A percentile compares a stretch with the other conserved stretches of the same genome.
Conservation (phyloP, 2,797 vertebrate species). For the Heliangelus exortis region DNA sequence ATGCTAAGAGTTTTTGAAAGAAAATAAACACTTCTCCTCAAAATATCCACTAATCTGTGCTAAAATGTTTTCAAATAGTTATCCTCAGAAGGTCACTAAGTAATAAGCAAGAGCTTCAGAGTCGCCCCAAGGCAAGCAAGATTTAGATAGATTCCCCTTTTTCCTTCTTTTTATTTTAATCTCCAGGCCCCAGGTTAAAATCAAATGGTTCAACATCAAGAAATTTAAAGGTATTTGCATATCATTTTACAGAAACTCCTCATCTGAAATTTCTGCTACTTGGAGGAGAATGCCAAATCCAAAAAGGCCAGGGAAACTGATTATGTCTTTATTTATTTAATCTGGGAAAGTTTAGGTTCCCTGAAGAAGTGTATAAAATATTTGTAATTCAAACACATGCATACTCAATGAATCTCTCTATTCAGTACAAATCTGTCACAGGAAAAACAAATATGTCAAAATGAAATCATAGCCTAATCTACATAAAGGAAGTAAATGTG, state of each 20-base stretch:
- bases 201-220: background rate
- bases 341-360: background rate
- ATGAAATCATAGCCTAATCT: background rate
- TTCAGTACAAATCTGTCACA: background rate
- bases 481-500: background rate
- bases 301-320: background rate
- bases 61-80: background rate
- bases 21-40: background rate
- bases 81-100: background rate
- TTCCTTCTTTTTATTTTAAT: background rate
- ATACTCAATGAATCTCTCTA: background rate
- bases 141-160: background rate
- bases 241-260: background rate
- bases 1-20: background rate
- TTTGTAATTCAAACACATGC: background rate
- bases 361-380: background rate
- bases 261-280: background rate
- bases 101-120: background rate
- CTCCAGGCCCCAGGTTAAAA: background rate
- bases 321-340: background rate
- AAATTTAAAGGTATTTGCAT: background rate
- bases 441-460: background rate
- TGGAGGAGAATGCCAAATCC: background rate
- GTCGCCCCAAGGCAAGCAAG: background rate
- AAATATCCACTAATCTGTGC: background rate